These are phyloP conservation scores for Rutpela maculata DNA, from an alignment of 2,888 invertebrate species.

Conservation along the genomic window DNA sequence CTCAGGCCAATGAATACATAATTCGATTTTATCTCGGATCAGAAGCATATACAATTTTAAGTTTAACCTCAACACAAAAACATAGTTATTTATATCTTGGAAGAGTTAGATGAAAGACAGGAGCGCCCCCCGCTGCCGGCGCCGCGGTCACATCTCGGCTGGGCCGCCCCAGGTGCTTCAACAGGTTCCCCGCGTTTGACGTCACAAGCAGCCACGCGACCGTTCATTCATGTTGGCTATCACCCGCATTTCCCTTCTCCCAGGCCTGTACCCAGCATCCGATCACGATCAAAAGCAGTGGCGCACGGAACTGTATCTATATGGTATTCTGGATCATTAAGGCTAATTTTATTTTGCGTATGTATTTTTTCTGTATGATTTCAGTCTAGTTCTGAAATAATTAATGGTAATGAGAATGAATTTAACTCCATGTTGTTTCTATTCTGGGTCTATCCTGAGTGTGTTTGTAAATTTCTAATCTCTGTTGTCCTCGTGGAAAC, in stretches of 20 bases:
- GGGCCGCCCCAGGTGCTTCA: slow-evolving; percentile 62
- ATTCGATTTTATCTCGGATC: not conserved
- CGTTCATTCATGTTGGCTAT: slow-evolving; percentile 63
- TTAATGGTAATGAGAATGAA: too few relatives aligned
- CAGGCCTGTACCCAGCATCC: slow-evolving; percentile 33
- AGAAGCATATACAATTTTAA: not conserved
- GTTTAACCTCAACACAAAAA: slow-evolving; percentile 4
- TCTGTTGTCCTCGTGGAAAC: too few relatives aligned
- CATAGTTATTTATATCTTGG: not conserved
- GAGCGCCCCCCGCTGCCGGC: slow-evolving; percentile 44
- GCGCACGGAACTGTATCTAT: not conserved
- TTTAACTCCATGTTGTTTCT: too few relatives aligned
- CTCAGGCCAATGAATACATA: not conserved
- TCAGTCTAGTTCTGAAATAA: too few relatives aligned
- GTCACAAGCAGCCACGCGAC: slow-evolving; percentile 66
- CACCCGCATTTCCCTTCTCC: slow-evolving; percentile 38
- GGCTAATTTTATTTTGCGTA: too few relatives aligned
- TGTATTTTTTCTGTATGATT: too few relatives aligned
- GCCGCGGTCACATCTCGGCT: slow-evolving; percentile 48
- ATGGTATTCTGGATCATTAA: too few relatives aligned
- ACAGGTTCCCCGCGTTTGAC: slow-evolving; percentile 63
- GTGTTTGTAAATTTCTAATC: too few relatives aligned
- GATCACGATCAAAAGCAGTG: slow-evolving; percentile 16
- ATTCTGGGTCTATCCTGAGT: too few relatives aligned
- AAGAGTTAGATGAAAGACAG: not conserved